These are phyloP conservation scores for Serripes groenlandicus DNA, from an alignment of 2,888 invertebrate species.

Conservation along the genomic window DNA sequence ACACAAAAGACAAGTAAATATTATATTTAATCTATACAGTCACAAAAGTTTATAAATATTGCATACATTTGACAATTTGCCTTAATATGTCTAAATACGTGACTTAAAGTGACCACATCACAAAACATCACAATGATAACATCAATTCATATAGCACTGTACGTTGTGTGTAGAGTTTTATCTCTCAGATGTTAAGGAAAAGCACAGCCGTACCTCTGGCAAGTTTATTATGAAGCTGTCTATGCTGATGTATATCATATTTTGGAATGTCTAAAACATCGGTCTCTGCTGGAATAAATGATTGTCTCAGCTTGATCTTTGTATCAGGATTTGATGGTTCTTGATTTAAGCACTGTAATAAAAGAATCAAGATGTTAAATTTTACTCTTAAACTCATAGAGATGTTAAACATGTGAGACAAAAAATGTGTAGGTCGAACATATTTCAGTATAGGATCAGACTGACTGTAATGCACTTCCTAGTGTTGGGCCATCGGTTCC, in stretches of 20 bases:
- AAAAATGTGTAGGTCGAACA: too few relatives aligned
- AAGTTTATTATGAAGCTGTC: constrained; percentile 17
- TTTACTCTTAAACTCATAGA: too few relatives aligned
- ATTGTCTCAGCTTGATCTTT: constrained; percentile 42
- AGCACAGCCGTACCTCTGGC: constrained; percentile 63
- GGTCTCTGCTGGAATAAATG: constrained; percentile 38
- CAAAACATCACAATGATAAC: background rate
- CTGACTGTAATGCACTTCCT: too few relatives aligned
- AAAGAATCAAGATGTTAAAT: background rate
- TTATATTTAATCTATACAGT: too few relatives aligned
- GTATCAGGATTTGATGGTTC: background rate
- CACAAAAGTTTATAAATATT: too few relatives aligned
- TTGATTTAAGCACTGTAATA: constrained; percentile 1
- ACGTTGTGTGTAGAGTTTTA: background rate
- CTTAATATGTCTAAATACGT: too few relatives aligned
- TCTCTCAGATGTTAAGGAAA: background rate
- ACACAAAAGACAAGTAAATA: too few relatives aligned
- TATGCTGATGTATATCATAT: constrained; percentile 25
- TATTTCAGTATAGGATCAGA: too few relatives aligned
- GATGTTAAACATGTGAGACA: too few relatives aligned
- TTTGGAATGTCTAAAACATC: constrained; percentile 49
- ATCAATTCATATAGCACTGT: background rate
- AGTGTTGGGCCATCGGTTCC: too few relatives aligned
- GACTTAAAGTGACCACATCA: too few relatives aligned
- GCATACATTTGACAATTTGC: too few relatives aligned